Percentiles rank a stretch among this genome's conserved stretches.
phyloP scores from a whole-genome alignment of 2,113 vertebrate genomes.

The Microcebus jonahi region DNA sequence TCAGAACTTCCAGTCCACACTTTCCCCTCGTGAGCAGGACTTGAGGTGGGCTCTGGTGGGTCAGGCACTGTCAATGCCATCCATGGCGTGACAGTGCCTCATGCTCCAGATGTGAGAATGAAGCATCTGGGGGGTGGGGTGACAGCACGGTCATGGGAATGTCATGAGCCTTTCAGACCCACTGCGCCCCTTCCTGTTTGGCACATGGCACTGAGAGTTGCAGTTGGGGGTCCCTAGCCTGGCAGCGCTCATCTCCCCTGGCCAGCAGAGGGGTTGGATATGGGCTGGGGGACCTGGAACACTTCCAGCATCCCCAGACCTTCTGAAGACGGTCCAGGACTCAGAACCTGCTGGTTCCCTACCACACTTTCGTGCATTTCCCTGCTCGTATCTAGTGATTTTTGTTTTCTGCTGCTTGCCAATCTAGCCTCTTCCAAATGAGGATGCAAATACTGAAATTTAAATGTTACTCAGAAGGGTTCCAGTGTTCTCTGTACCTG shows the following conservation, averaged over 20 bases:
- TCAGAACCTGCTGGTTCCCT: conserved; percentile 18
- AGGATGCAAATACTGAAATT: neutral
- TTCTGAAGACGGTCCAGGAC: conserved; percentile 56
- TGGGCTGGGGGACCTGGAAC: neutral
- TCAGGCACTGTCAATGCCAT: neutral
- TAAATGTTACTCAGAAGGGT: neutral
- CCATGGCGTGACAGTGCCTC: neutral
- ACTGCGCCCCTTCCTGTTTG: neutral
- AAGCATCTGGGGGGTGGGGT: fast-evolving
- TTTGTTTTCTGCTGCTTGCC: neutral
- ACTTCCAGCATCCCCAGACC: neutral
- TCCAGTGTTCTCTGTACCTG: neutral
- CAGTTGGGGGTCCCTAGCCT: conserved; percentile 21
- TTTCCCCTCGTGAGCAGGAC: neutral
- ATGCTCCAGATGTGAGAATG: fast-evolving
- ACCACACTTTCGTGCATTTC: neutral
- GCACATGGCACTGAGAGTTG: neutral
- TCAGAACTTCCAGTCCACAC: neutral
- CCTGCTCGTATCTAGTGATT: too few species aligned
- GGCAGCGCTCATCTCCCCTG: neutral
- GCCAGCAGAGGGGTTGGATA: neutral
- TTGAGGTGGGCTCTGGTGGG: neutral
- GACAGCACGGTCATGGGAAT: fast-evolving
- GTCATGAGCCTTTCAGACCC: neutral
- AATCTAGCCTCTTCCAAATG: neutral